Conservation (phyloP, 2,888 invertebrate genomes). For the Chydorus sphaericus region DNA sequence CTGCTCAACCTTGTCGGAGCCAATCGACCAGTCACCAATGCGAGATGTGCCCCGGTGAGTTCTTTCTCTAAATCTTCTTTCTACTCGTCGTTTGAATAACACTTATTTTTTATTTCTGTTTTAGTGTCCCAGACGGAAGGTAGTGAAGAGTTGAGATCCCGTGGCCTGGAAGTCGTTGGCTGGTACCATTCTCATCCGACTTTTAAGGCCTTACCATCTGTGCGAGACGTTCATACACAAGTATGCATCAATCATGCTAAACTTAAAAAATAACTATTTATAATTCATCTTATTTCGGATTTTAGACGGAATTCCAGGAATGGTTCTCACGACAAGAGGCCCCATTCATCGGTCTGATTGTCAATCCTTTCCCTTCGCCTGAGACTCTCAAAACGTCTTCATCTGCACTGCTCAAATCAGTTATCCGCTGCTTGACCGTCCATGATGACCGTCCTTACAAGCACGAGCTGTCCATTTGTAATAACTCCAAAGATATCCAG, state of each 20-base stretch:
- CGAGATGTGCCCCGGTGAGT: slow-evolving; percentile 57
- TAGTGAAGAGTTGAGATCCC: slow-evolving; percentile 37
- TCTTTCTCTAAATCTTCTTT: slow-evolving; percentile 2
- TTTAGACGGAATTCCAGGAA: slow-evolving; percentile 36
- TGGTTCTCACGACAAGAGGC: slow-evolving; percentile 37
- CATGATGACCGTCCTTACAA: slow-evolving; percentile 6
- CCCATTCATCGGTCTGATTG: slow-evolving; percentile 48
- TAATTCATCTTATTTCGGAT: background rate
- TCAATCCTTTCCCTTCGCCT: slow-evolving; percentile 45
- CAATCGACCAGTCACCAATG: slow-evolving; percentile 50
- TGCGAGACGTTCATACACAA: slow-evolving; percentile 50
- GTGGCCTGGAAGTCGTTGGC: slow-evolving; percentile 40
- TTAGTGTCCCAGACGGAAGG: slow-evolving; percentile 45
- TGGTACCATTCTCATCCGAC: slow-evolving; percentile 69
- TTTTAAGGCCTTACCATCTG: slow-evolving; percentile 52
- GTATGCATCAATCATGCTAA: slow-evolving; percentile 16
- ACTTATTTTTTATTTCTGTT: slow-evolving; percentile 17
- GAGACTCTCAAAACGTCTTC: slow-evolving; percentile 34
- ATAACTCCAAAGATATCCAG: background rate
- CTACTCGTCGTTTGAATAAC: background rate
- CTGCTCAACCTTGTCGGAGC: slow-evolving; percentile 48
- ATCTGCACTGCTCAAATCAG: slow-evolving; percentile 24
- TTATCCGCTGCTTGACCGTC: slow-evolving; percentile 2
- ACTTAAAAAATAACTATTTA: background rate
- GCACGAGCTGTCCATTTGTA: background rate